phyloP scores from a whole-genome alignment of 2,888 invertebrate species.

The Mylabris sibirica region DNA sequence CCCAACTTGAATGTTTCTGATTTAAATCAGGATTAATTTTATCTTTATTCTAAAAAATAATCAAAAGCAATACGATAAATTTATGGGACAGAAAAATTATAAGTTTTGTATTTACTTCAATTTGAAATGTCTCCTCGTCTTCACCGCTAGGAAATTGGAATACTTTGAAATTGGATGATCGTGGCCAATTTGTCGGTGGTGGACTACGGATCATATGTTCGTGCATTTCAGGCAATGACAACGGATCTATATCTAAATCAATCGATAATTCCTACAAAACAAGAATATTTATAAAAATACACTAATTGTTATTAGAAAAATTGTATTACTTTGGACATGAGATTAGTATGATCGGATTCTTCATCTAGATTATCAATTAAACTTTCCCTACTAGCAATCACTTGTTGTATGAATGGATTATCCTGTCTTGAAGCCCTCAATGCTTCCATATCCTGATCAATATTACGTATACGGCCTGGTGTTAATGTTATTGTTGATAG shows the following conservation, averaged over 20 bases:
- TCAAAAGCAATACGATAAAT: neutral
- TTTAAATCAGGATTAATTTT: conserved; percentile 50
- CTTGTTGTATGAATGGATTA: conserved; percentile 82
- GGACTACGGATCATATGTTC: conserved; percentile 85
- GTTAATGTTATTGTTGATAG: conserved; percentile 73
- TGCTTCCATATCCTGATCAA: conserved; percentile 86
- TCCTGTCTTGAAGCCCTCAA: conserved; percentile 82
- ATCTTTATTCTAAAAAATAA: conserved; percentile 48
- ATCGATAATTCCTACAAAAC: conserved; percentile 61
- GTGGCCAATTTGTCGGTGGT: conserved; percentile 80
- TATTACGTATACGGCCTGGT: conserved; percentile 78
- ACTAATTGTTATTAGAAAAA: conserved; percentile 38
- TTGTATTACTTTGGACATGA: conserved; percentile 76
- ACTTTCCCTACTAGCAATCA: conserved; percentile 82
- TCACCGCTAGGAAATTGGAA: conserved; percentile 66
- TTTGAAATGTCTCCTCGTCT: conserved; percentile 59
- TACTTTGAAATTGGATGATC: conserved; percentile 65
- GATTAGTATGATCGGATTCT: conserved; percentile 78
- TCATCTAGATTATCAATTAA: conserved; percentile 77
- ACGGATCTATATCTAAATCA: conserved; percentile 72
- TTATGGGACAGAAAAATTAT: neutral
- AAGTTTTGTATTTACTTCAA: conserved; percentile 47
- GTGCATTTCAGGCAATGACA: conserved; percentile 80
- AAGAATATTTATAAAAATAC: neutral
- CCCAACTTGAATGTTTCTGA: conserved; percentile 57